These are phyloP conservation scores for Hippasteria phrygiana DNA, from an alignment of 53 echinoderm and acorn worm species.

Conservation along the genomic window DNA sequence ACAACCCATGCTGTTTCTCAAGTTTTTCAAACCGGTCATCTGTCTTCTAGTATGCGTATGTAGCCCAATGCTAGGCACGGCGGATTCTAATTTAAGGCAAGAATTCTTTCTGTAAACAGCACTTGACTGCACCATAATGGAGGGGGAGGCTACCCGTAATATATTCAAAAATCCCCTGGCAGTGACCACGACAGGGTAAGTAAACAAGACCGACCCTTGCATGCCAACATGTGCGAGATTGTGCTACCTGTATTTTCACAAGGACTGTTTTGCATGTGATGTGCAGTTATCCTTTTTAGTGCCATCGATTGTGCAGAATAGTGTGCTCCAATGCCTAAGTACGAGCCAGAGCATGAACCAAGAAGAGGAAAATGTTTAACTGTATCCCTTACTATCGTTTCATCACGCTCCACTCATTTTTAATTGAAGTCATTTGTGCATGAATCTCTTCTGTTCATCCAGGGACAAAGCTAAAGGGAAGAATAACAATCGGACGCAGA, in stretches of 20 bases:
- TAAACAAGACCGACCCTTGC: neutral
- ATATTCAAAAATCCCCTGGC: constrained; percentile 40
- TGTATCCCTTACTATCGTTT: too few species aligned
- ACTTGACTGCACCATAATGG: neutral
- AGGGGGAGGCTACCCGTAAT: neutral
- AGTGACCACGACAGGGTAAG: constrained; percentile 47
- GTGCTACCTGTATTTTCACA: neutral
- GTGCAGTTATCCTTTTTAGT: neutral
- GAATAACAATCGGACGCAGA: constrained; percentile 65
- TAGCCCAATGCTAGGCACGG: neutral
- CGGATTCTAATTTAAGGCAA: neutral
- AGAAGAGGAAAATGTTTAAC: too few species aligned
- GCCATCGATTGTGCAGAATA: neutral
- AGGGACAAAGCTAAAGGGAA: constrained; percentile 63
- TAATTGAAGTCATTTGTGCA: neutral
- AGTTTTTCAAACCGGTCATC: neutral
- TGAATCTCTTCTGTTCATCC: neutral
- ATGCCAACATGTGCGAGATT: neutral
- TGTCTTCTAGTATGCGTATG: neutral
- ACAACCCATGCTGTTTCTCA: neutral
- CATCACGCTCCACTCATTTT: neutral
- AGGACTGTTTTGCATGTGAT: neutral
- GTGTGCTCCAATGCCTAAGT: neutral
- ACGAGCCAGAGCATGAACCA: too few species aligned
- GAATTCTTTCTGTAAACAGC: constrained; percentile 1